These are phyloP conservation scores for Mallotus villosus DNA, from an alignment of 2,797 vertebrate species.

Conservation along the genomic window DNA sequence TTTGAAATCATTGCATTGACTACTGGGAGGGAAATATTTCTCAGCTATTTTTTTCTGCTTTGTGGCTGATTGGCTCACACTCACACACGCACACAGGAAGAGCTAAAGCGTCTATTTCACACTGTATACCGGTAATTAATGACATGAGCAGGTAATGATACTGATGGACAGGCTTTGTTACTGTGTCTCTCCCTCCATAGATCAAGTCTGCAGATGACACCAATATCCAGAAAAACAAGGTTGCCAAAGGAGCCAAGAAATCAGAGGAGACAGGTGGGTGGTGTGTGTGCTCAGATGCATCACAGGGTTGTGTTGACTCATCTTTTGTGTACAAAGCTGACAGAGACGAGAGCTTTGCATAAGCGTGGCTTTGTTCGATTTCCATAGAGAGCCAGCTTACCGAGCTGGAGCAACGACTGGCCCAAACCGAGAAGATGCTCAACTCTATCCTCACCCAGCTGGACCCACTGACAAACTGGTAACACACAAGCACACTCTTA, in stretches of 20 bases:
- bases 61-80: too few relatives aligned
- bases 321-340: neutral
- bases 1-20: neutral
- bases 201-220: slow-evolving; percentile 82
- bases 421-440: slow-evolving; percentile 89
- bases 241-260: slow-evolving; percentile 77
- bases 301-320: neutral
- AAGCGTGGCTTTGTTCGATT: neutral
- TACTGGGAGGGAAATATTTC: neutral
- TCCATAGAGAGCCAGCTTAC: slow-evolving; percentile 83
- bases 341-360: slow-evolving; percentile 20
- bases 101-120: neutral
- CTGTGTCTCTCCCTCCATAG: slow-evolving; percentile 53
- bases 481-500: slow-evolving; percentile 41
- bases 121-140: neutral
- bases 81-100: neutral
- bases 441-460: slow-evolving; percentile 89
- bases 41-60: too few relatives aligned
- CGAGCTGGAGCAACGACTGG: slow-evolving; percentile 85
- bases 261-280: slow-evolving; percentile 82
- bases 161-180: neutral
- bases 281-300: neutral
- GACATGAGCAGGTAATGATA: neutral
- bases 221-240: slow-evolving; percentile 70
- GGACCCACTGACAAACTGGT: slow-evolving; percentile 91